phyloP scores from a whole-genome alignment of 2,113 vertebrate genomes.

The Zosterops japonicus region DNA sequence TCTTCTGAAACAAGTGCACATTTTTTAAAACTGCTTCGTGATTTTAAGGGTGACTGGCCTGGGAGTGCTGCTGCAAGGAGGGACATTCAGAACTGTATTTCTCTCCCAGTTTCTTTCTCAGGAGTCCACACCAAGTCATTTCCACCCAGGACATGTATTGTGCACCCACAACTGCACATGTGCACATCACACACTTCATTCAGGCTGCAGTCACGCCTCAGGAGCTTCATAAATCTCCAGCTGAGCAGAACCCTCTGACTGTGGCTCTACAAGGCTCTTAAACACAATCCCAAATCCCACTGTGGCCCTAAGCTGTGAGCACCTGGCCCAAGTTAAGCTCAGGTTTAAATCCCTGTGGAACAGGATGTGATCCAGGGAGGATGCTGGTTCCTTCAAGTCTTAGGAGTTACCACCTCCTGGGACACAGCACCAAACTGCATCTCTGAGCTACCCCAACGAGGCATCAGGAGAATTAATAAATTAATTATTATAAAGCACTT shows the following conservation, averaged over 20 bases:
- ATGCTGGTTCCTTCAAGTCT: background rate
- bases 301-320: rapidly evolving
- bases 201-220: background rate
- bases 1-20: background rate
- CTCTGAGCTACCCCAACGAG: background rate
- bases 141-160: rapidly evolving
- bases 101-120: background rate
- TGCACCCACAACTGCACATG: background rate
- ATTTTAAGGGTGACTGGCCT: background rate
- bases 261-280: background rate
- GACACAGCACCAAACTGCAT: background rate
- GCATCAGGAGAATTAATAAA: background rate
- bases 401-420: rapidly evolving
- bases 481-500: background rate
- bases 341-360: background rate
- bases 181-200: background rate
- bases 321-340: background rate
- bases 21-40: background rate
- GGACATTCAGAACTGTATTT: background rate
- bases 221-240: background rate
- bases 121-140: background rate
- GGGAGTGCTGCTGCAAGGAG: rapidly evolving
- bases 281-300: background rate
- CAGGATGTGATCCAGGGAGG: background rate
- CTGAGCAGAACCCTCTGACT: background rate